Evolutionary conservation across 1,140 invertebrate genomes (phyloP).

Genomic region (Caenorhabditis brenneri): DNA sequence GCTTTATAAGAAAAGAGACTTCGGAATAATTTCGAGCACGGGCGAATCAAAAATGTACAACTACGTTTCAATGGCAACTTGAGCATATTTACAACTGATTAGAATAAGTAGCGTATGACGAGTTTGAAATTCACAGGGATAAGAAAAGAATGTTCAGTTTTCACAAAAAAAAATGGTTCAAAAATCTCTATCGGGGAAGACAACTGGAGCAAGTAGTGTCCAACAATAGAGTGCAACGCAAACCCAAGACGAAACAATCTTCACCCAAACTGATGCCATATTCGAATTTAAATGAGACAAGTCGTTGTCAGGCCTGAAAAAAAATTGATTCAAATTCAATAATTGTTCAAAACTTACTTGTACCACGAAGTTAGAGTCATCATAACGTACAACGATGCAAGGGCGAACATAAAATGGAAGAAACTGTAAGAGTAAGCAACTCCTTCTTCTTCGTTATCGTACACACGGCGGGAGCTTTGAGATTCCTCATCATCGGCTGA

Average conservation of each 20-base stretch:
- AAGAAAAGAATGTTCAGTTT: not conserved
- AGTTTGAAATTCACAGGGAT: constrained; percentile 4
- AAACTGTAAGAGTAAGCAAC: constrained; percentile 97
- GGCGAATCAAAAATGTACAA: not conserved
- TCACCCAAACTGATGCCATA: constrained; percentile 94
- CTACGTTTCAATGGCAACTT: not conserved
- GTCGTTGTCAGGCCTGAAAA: constrained; percentile 71
- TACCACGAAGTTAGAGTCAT: constrained; percentile 99
- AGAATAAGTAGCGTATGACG: not conserved
- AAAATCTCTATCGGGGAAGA: constrained; percentile 88
- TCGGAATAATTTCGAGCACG: not conserved
- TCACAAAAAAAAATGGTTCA: no score
- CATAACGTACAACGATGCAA: constrained; percentile 97
- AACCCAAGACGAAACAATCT: constrained; percentile 94
- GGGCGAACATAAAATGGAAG: constrained; percentile 96
- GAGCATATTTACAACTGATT: not conserved
- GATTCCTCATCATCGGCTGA: constrained; percentile 65
- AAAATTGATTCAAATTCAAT: not conserved
- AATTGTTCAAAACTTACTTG: constrained; percentile 76
- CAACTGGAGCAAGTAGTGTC: constrained; percentile 88
- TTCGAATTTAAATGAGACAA: constrained; percentile 80
- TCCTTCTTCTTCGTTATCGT: constrained; percentile 90
- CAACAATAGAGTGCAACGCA: constrained; percentile 88
- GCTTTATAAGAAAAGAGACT: not conserved
- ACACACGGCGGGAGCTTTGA: constrained; percentile 77